Evolutionary conservation across 1,140 invertebrate species (phyloP), one percentile per base, ranked within the genome.

Genomic region (Drosophila jambulina): DNA sequence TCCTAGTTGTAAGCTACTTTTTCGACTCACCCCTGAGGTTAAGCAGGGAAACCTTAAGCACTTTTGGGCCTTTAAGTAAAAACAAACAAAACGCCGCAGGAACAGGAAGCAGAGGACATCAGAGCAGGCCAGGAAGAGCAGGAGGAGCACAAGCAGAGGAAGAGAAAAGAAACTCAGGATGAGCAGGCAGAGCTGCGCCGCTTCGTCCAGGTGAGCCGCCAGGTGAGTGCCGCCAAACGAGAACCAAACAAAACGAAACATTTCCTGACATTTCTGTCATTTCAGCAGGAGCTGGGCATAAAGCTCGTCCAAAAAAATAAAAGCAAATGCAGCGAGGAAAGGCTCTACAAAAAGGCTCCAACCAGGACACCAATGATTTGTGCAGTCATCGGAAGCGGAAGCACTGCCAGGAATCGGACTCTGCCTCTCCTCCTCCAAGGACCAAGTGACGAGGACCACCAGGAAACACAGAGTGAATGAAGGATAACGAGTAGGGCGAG

Each of bases 181-280:
- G 25, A 29, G n/a, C 23, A 29, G 19, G 15, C 40, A 56, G 32
- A 25, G 36, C 29, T 15, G 21, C 4, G 17, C 12, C 45, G 27
- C 29, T 19, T 42, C n/a, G 40, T 42, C 25, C 36, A 51, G 29
- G 59, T 45, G 40, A 49, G 25, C 5, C 48, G 42, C 21, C 61
- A 65, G 46, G 49, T 56, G 68, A 51, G 29, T 38, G 53, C 46
- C 46, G 43, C 13, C 60, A 53, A 67, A 69, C 75, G 60, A 65
- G 61, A 69, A 48, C 62, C 63, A 77, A 69, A 77, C 63, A 56
- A 72, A 84, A 84, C 62, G 82, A 60, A 60, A 77, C 71, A 76
- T 71, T 75, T 74, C 32, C 69, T 76, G 78, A 75, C 77, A 78
- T 83, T 87, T 82, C 82, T 80, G 84, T 78, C 63, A 65, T 79